A percentile compares a stretch with the other conserved stretches of the same genome.
Conservation (phyloP, 2,888 invertebrate species). For the Troilus luridus region DNA sequence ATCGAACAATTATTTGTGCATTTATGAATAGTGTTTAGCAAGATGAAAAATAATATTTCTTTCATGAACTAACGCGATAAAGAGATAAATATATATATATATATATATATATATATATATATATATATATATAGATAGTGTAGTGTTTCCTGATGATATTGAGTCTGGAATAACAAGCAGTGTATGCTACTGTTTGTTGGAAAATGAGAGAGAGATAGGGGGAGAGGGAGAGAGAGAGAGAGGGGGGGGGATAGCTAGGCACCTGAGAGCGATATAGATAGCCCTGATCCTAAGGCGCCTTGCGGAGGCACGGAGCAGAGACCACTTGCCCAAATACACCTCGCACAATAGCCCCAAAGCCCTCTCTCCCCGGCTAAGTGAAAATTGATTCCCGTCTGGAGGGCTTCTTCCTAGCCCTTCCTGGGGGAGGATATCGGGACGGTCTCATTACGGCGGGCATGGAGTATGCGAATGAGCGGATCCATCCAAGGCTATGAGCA, state of each 20-base stretch:
- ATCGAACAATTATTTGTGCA: no score
- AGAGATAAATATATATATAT: no score
- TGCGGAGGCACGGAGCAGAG: slow-evolving; percentile 1
- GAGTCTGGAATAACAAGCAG: no score
- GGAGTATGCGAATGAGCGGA: not conserved
- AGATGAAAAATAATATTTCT: no score
- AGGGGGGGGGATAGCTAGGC: not conserved
- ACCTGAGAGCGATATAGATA: not conserved
- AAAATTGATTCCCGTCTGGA: slow-evolving; percentile 52
- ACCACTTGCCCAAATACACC: slow-evolving; percentile 21
- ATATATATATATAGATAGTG: no score
- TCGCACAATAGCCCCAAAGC: slow-evolving; percentile 46
- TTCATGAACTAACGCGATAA: no score
- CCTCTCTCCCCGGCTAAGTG: slow-evolving; percentile 25
- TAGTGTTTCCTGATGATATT: no score
- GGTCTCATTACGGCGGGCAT: not conserved
- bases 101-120: no score
- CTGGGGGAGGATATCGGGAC: not conserved
- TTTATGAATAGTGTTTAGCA: no score
- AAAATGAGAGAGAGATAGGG: no score
- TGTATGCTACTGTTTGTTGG: no score
- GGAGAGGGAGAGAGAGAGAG: not conserved
- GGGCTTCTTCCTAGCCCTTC: not conserved
- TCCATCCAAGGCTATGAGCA: not conserved
- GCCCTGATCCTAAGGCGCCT: not conserved